Evolutionary conservation across 2,888 invertebrate species (phyloP), one percentile per base, ranked within the genome.

Genomic region (Epicampocera succincta): DNA sequence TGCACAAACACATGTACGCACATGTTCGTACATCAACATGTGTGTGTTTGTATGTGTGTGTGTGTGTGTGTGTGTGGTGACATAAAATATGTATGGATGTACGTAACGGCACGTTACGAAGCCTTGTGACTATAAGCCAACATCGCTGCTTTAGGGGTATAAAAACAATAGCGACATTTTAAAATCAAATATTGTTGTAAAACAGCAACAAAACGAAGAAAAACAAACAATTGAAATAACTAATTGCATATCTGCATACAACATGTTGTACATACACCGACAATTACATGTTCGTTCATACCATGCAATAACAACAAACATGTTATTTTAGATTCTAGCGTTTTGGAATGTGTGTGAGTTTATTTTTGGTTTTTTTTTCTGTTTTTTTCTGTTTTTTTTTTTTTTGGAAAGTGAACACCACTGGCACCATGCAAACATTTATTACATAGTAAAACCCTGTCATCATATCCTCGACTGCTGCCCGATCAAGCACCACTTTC

Each of bases 231-330:
- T 75, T 75, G 65, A 38, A 65, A 75, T 50, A 46, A 75, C 75
- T 80, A 80, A 80, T 80, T 75, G 75, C 71, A 80, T 80, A 80
- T 75, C 75, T 80, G 80, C 80, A 80, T 80, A 80, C 75, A 71
- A 54, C 77, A 63, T 69, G 76, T 77, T 77, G 69, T 71, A 61
- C 65, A 75, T 65, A 80, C 71, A 80, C 75, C 75, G 75, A 66
- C 75, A 80, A 80, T 80, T 80, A 80, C 80, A 50, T 79, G 52
- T 73, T 66, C 56, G 46, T 69, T 69, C 69, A 77, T 69, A 75
- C 58, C 75, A 60, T 58, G 75, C 66, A 75, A 75, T 60, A 60
- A 66, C 33, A 56, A n/a, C 60, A 13, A n/a, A 17, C 54, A 38
- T 58, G 58, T 66, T 12, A 21, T 66, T 75, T 75, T 42, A 19